Base-by-base conservation (phyloP, 2,113 vertebrate genomes). In the Toxotes chatareus region DNA sequence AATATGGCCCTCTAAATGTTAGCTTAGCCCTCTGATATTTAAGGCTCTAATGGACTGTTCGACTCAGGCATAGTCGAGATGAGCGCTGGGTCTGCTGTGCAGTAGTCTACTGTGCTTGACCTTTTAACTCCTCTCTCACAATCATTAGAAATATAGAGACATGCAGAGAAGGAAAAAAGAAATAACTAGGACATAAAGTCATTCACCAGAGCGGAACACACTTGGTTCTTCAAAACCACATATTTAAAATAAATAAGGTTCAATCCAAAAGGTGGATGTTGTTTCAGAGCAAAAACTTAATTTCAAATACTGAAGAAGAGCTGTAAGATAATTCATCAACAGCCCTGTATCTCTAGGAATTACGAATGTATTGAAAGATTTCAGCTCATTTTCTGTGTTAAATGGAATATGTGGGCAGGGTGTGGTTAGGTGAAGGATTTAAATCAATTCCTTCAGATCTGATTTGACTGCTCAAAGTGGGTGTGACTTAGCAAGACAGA, bases 11-110 rank as follows among this genome's bases (percentile, higher is more conserved):
- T 59, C 53, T 71, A 71, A 80, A 86, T 86, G 69, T 78, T 75
- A 55, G 61, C 40, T 38, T 62, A 63, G 76, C 67, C 68, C 64
- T 57, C 79, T 83, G 88, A 76, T 85, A 77, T 85, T 73, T 70
- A 65, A 47, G 63, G 32, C 51, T 38, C 31, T 76, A 68, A 82
- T 76, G 61, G 78, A 76, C 78, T 62, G 74, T 65, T 73, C 0
- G 9, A 60, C 51, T 79, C 76, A 44, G 66, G 63, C 68, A 16
- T 27, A 57, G 76, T 73, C n/a, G 12, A 73, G 36, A 77, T 73
- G 67, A 76, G 27, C 3, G 10, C n/a, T 14, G 59, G 44, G 36
- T 69, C 13, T 16, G 65, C 40, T 57, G 49, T 47, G 62, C 68
- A 7, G 72, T 4, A 16, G 47, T 62, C 57, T 64, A 77, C 57